Percentiles rank a stretch among this genome's conserved stretches.
Evolutionary conservation across 2,888 invertebrate genomes (phyloP).

Genomic region (Nomada fabriciana): DNA sequence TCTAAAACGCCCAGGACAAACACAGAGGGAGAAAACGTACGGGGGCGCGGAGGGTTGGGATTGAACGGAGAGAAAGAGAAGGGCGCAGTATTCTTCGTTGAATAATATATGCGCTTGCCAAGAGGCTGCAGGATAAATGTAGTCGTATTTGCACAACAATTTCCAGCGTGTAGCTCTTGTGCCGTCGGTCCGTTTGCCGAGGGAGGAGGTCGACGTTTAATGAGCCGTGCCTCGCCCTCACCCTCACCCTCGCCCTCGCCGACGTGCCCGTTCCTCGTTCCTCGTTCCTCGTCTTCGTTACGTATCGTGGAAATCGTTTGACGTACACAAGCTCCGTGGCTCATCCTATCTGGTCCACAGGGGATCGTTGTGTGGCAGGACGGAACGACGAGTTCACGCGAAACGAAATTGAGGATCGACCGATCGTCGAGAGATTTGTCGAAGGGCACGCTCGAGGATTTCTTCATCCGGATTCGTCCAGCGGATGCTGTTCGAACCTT

Average conservation of each 20-base stretch:
- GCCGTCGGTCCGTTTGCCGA: slow-evolving; percentile 65
- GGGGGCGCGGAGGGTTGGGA: neutral
- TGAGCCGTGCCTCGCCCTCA: slow-evolving; percentile 69
- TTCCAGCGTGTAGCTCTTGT: slow-evolving; percentile 69
- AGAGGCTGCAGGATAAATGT: slow-evolving; percentile 72
- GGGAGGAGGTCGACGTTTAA: slow-evolving; percentile 71
- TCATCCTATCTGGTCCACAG: slow-evolving; percentile 28
- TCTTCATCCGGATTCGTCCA: neutral
- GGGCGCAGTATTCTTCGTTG: slow-evolving; percentile 70
- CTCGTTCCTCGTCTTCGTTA: slow-evolving; percentile 31
- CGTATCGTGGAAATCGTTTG: slow-evolving; percentile 53
- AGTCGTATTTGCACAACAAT: slow-evolving; percentile 77
- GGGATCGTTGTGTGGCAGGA: neutral
- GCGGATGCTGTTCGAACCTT: neutral
- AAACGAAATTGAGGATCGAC: slow-evolving; percentile 14
- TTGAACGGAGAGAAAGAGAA: slow-evolving; percentile 36
- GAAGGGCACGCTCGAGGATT: neutral
- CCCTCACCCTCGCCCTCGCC: slow-evolving; percentile 44
- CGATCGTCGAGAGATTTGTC: slow-evolving; percentile 2
- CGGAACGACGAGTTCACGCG: neutral
- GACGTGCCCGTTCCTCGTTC: slow-evolving; percentile 5
- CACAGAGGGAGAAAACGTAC: slow-evolving; percentile 6
- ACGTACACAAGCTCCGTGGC: slow-evolving; percentile 30
- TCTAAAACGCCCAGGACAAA: slow-evolving; percentile 33
- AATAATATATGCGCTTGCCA: slow-evolving; percentile 76